Evolutionary conservation across 2,797 vertebrate species (phyloP), one percentile per base, ranked within the genome.

Genomic region (Tachyglossus aculeatus): DNA sequence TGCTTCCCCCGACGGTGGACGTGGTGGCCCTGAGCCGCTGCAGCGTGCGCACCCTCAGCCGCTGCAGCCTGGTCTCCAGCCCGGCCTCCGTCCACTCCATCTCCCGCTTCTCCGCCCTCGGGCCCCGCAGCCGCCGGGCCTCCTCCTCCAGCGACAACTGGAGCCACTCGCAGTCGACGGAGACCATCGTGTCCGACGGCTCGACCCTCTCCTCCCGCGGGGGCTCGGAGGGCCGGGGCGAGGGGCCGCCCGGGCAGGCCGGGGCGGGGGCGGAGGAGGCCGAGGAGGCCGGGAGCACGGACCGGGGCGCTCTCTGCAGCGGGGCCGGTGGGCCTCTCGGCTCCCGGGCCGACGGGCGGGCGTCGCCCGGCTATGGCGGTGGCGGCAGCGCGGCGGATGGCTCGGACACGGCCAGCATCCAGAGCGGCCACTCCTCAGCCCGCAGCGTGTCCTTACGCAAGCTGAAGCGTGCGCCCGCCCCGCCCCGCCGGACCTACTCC

Each of bases 1-100:
- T 99, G 74, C 85, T 99, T 88, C 97, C 96, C 0, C 95, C 96
- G 4, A 96, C 96, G 19, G 94, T 99, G 52, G 98, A 99, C 0
- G 96, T 99, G 79, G 95, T 99, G 71, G 96, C 97, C 71, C 93
- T 98, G 76, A 95, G 94, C 44, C 93, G 94, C 11, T 91, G 93
- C 59, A 93, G 87, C 22, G 95, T 96, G 69, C 95, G 96, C 77
- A 97, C 93, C 4, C 95, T 98, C 60, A 93, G 98, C 75, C 95
- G 96, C 66, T 96, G 95, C 88, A 98, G 96, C 90, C 90, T 99
- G 68, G 71, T 94, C n/a, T 86, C 95, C 0, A 98, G 97, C 84
- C 97, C 98, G 0, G 93, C 95, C 38, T 93, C 96, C 0, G 93
- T 97, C 47, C 95, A 95, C 18, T 93, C 94, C 1, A 90, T 95